A percentile compares a stretch with the other conserved stretches of the same genome.
These are phyloP conservation scores for Microplitis demolitor DNA, from an alignment of 1,140 invertebrate genomes.

Conservation along the genomic window DNA sequence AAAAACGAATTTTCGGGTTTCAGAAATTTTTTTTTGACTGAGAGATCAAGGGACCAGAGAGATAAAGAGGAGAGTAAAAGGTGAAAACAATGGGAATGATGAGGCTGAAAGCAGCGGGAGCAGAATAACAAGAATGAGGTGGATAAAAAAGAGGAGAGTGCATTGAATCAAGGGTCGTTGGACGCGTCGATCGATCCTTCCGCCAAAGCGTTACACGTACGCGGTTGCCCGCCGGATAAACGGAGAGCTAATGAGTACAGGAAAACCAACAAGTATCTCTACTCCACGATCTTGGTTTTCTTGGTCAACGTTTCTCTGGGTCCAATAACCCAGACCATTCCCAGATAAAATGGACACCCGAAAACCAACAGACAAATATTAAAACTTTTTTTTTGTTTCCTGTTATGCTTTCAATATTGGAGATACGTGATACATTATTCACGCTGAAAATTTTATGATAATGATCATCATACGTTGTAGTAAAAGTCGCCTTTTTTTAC, in stretches of 20 bases:
- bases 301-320: not conserved
- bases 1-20: no score
- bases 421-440: no score
- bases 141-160: not conserved
- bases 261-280: constrained; percentile 23
- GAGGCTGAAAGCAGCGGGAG: no score
- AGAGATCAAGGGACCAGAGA: no score
- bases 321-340: not conserved
- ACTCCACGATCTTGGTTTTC: constrained; percentile 8
- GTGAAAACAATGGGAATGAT: not conserved
- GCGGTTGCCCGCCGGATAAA: constrained; percentile 26
- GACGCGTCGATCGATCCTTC: constrained; percentile 33
- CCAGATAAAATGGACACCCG: not conserved
- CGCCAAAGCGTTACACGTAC: constrained; percentile 24
- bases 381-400: no score
- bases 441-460: no score
- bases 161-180: constrained; percentile 29
- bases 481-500: no score
- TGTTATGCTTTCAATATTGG: no score
- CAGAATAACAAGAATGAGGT: no score
- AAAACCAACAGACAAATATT: not conserved
- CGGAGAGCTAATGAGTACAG: constrained; percentile 33
- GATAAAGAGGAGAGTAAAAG: no score
- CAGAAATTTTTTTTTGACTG: no score
- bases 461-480: no score